A percentile compares a stretch with the other conserved stretches of the same genome.
Evolutionary conservation across 2,797 vertebrate genomes (phyloP).

Genomic region (Spea hammondii): DNA sequence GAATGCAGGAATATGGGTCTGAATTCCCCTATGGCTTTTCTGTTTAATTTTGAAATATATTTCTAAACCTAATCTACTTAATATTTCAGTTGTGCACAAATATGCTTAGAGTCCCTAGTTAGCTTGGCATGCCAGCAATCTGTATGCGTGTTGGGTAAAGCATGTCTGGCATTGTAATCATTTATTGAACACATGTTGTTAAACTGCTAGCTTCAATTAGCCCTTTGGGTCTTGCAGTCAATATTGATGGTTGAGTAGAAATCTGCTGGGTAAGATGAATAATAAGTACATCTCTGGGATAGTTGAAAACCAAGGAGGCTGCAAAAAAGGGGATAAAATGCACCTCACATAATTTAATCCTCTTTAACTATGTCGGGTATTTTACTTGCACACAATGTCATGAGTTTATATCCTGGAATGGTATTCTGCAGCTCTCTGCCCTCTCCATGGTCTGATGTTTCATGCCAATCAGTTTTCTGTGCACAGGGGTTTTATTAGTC

Average conservation of each 20-base stretch:
- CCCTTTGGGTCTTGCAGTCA: constrained; percentile 43
- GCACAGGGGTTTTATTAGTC: too few relatives aligned
- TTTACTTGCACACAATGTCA: too few relatives aligned
- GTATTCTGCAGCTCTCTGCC: too few relatives aligned
- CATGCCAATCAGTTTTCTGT: too few relatives aligned
- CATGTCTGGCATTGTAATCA: constrained; percentile 53
- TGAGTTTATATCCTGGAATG: too few relatives aligned
- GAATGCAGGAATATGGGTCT: too few relatives aligned
- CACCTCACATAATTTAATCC: too few relatives aligned
- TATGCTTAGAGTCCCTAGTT: constrained; percentile 9
- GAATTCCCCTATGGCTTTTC: too few relatives aligned
- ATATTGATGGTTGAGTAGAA: constrained; percentile 56
- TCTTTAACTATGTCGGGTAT: too few relatives aligned
- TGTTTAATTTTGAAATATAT: not conserved
- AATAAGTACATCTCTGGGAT: constrained; percentile 41
- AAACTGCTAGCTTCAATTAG: constrained; percentile 53
- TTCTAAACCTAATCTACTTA: constrained; percentile 9
- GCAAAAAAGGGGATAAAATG: constrained; percentile 1
- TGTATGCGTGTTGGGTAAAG: constrained; percentile 48
- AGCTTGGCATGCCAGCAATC: constrained; percentile 44
- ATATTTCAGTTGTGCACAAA: constrained; percentile 25
- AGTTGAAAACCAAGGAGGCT: constrained; percentile 31
- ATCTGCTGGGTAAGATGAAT: constrained; percentile 59
- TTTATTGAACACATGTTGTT: constrained; percentile 56
- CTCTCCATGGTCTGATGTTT: too few relatives aligned